Conservation (phyloP, 1,140 invertebrate genomes). For the Dreissena rostriformis region DNA sequence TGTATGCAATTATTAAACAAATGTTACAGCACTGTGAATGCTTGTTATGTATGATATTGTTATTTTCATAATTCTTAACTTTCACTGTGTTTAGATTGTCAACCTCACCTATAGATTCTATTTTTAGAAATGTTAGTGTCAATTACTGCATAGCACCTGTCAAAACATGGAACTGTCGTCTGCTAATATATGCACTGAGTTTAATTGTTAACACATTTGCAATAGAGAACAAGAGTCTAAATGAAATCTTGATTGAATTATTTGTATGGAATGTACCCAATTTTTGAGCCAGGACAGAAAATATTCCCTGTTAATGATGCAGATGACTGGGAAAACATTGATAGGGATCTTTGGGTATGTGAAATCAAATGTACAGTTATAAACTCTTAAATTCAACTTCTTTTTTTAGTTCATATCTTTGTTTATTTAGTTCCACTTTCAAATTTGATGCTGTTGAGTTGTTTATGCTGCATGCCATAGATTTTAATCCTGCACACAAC, state of each 20-base stretch:
- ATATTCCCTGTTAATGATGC: conserved; percentile 33
- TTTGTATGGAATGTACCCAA: conserved; percentile 55
- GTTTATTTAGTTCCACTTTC: too few species aligned
- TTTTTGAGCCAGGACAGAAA: conserved; percentile 54
- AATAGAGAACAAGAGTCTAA: too few species aligned
- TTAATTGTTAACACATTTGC: background rate
- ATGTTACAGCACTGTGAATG: conserved; percentile 1
- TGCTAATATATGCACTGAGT: conserved; percentile 9
- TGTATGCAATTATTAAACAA: conserved; percentile 7
- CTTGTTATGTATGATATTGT: background rate
- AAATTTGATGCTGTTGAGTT: too few species aligned
- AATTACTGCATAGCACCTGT: conserved; percentile 36
- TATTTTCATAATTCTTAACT: conserved; percentile 3
- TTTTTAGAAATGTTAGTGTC: conserved; percentile 36
- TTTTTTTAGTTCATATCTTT: too few species aligned
- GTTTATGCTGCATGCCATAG: too few species aligned
- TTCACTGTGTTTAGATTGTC: conserved; percentile 28
- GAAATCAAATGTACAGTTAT: too few species aligned
- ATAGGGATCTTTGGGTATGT: conserved; percentile 53
- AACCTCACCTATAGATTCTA: conserved; percentile 30
- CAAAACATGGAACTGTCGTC: conserved; percentile 13
- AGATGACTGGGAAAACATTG: conserved; percentile 50
- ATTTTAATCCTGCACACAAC: too few species aligned
- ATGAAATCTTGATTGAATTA: too few species aligned
- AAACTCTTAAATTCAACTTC: too few species aligned